Conservation (phyloP, 2,113 vertebrate genomes). For the Scytalopus superciliaris region DNA sequence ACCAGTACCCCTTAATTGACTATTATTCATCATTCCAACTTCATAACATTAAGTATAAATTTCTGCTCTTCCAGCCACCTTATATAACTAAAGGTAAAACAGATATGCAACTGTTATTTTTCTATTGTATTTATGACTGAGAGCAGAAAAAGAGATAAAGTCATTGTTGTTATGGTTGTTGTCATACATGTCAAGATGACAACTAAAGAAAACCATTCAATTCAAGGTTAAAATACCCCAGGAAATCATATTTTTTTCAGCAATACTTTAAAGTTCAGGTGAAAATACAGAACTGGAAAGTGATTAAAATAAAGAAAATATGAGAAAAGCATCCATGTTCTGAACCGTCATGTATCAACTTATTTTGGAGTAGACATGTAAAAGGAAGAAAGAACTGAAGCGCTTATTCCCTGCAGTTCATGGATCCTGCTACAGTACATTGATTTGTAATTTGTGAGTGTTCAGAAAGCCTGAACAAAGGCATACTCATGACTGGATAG, state of each 20-base stretch:
- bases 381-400: background rate
- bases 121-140: background rate
- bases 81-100: background rate
- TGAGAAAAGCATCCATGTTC: background rate
- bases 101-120: background rate
- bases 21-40: background rate
- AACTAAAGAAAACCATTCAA: background rate
- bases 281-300: background rate
- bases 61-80: background rate
- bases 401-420: background rate
- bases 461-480: background rate
- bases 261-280: background rate
- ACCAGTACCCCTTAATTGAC: background rate
- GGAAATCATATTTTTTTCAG: background rate
- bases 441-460: background rate
- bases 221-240: background rate
- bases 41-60: background rate
- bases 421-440: accelerated
- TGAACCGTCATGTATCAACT: background rate
- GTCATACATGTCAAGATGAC: background rate
- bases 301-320: background rate
- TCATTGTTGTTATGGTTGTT: background rate
- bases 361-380: background rate
- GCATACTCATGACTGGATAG: background rate
- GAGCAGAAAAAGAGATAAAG: background rate